phyloP scores from a whole-genome alignment of 2,888 invertebrate species.

The Caenorhabditis angaria region DNA sequence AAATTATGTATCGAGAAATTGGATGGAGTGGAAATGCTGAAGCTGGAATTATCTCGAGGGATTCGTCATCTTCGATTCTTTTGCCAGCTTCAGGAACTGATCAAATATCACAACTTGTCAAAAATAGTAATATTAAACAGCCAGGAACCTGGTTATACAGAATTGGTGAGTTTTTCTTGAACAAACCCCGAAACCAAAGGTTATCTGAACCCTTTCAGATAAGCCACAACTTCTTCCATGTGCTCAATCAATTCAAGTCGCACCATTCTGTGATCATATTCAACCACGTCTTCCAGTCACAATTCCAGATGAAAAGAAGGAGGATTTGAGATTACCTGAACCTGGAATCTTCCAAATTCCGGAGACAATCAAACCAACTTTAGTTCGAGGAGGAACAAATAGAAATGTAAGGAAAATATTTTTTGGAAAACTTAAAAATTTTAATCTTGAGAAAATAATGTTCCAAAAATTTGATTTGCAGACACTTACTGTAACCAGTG shows the following conservation, averaged over 20 bases:
- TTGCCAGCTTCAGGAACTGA: slow-evolving; percentile 71
- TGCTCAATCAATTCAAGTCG: slow-evolving; percentile 58
- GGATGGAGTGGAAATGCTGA: slow-evolving; percentile 68
- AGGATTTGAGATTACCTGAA: slow-evolving; percentile 35
- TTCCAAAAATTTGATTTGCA: not conserved
- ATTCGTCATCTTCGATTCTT: slow-evolving; percentile 59
- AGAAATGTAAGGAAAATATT: slow-evolving; percentile 6
- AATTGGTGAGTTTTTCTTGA: slow-evolving; percentile 57
- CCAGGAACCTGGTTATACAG: slow-evolving; percentile 70
- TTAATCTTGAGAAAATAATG: too few relatives aligned
- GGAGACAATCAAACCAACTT: slow-evolving; percentile 35
- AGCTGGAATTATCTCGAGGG: slow-evolving; percentile 68
- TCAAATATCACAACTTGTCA: slow-evolving; percentile 64
- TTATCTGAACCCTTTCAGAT: slow-evolving; percentile 35
- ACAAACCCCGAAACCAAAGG: too few relatives aligned
- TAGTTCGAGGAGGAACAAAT: slow-evolving; percentile 23
- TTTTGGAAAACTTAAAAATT: not conserved
- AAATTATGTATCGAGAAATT: slow-evolving; percentile 67
- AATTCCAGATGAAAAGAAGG: slow-evolving; percentile 36
- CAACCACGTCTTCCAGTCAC: slow-evolving; percentile 12
- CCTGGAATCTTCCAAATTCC: slow-evolving; percentile 37
- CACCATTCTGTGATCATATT: slow-evolving; percentile 70
- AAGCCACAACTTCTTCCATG: slow-evolving; percentile 58
- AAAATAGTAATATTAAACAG: slow-evolving; percentile 65
- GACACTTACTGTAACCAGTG: slow-evolving; percentile 21